Percentiles rank a stretch among this genome's conserved stretches.
Conservation (phyloP, 2,113 vertebrate genomes). For the Polypterus bichir region DNA sequence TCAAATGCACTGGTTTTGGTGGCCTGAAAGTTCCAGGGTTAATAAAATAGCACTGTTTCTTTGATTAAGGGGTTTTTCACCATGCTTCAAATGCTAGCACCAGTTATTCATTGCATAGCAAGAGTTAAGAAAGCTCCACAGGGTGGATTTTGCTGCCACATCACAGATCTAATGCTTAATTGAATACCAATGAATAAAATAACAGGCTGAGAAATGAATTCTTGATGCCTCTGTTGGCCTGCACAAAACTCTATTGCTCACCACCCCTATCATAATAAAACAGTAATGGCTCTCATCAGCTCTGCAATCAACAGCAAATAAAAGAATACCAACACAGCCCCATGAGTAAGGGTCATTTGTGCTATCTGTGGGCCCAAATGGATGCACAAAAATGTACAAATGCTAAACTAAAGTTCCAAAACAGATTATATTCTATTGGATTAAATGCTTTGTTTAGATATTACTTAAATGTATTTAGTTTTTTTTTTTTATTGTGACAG, state of each 20-base stretch:
- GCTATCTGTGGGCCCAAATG: too few species aligned
- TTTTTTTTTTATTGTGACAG: too few species aligned
- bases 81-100: conserved; percentile 64
- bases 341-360: too few species aligned
- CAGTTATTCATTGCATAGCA: not conserved
- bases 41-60: conserved; percentile 20
- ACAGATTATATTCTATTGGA: too few species aligned
- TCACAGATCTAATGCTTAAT: not conserved
- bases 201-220: not conserved
- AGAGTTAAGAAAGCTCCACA: not conserved
- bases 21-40: conserved; percentile 46
- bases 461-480: too few species aligned
- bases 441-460: too few species aligned
- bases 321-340: too few species aligned
- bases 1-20: conserved; percentile 6
- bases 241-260: not conserved
- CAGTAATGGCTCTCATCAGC: too few species aligned
- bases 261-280: not conserved
- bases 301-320: too few species aligned
- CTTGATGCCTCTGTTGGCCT: not conserved
- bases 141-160: conserved; percentile 1
- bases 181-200: not conserved
- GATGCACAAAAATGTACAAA: too few species aligned
- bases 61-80: conserved; percentile 37
- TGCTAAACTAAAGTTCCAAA: too few species aligned